These are phyloP conservation scores for Psittacula echo DNA, from an alignment of 2,797 vertebrate species.

Conservation along the genomic window DNA sequence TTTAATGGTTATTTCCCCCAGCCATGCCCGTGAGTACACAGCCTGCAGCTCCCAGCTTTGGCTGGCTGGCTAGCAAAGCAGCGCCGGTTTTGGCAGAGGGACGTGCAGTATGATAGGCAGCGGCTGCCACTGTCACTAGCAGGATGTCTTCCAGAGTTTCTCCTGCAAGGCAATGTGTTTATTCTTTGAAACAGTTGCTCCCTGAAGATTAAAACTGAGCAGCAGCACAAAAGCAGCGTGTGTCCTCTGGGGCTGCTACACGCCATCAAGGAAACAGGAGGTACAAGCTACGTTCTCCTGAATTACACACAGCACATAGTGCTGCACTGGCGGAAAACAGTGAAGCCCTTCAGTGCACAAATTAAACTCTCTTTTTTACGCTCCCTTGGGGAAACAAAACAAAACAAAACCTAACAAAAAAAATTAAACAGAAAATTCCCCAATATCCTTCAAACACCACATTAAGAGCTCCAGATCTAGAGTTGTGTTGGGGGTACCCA, in stretches of 20 bases:
- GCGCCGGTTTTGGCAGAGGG: neutral
- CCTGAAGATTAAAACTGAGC: slow-evolving; percentile 35
- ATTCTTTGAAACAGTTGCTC: slow-evolving; percentile 54
- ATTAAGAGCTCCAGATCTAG: neutral
- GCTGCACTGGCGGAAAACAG: neutral
- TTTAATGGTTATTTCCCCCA: neutral
- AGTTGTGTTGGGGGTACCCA: fast-evolving
- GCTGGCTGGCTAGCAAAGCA: neutral
- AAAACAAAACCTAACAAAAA: neutral
- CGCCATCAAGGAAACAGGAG: neutral
- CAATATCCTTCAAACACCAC: neutral
- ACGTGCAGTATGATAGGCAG: neutral
- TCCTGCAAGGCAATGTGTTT: slow-evolving; percentile 18
- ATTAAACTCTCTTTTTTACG: neutral
- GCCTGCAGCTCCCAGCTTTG: neutral
- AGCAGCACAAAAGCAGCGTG: neutral
- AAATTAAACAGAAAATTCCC: neutral
- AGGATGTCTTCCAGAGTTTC: slow-evolving; percentile 35
- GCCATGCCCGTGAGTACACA: neutral
- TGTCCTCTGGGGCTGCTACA: neutral
- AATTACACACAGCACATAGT: neutral
- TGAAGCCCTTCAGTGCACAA: neutral
- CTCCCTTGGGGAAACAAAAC: neutral
- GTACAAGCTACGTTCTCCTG: neutral
- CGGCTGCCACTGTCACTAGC: slow-evolving; percentile 39